These are phyloP conservation scores for Penaeus vannamei DNA, from an alignment of 1,140 invertebrate species.

Conservation along the genomic window DNA sequence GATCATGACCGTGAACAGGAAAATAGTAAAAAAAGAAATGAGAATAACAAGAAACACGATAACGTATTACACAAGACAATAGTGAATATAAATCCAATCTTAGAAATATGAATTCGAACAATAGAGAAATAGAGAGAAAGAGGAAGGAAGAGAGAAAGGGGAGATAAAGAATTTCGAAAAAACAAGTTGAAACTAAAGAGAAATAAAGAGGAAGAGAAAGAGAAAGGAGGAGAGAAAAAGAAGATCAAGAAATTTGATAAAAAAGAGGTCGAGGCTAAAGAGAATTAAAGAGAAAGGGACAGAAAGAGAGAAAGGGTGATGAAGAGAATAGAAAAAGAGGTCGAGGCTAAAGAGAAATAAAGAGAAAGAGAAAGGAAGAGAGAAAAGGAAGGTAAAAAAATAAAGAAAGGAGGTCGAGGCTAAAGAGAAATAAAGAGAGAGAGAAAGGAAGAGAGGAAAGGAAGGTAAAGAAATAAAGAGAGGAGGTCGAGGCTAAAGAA, in stretches of 20 bases:
- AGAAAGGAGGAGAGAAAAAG: background rate
- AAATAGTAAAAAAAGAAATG: slow-evolving; percentile 1
- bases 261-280: background rate
- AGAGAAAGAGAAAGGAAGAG: background rate
- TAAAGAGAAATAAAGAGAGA: no score
- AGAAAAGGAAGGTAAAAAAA: background rate
- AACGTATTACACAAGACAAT: no score
- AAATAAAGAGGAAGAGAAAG: no score
- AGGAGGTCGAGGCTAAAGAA: no score
- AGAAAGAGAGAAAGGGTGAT: background rate
- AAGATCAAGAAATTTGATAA: no score
- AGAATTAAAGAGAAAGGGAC: background rate
- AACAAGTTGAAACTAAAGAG: no score
- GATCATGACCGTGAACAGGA: background rate
- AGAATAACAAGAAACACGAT: no score
- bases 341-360: slow-evolving; percentile 7
- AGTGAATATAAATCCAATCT: no score
- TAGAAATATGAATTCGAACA: no score
- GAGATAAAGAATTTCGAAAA: background rate
- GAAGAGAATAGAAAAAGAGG: background rate
- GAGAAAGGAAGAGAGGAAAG: no score
- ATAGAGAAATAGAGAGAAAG: background rate
- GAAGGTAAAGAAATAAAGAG: no score
- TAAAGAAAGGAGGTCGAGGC: no score
- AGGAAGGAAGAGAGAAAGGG: background rate